Percentiles rank a stretch among this genome's conserved stretches.
These are phyloP conservation scores for Cloeon dipterum DNA, from an alignment of 2,888 invertebrate genomes.

Conservation along the genomic window DNA sequence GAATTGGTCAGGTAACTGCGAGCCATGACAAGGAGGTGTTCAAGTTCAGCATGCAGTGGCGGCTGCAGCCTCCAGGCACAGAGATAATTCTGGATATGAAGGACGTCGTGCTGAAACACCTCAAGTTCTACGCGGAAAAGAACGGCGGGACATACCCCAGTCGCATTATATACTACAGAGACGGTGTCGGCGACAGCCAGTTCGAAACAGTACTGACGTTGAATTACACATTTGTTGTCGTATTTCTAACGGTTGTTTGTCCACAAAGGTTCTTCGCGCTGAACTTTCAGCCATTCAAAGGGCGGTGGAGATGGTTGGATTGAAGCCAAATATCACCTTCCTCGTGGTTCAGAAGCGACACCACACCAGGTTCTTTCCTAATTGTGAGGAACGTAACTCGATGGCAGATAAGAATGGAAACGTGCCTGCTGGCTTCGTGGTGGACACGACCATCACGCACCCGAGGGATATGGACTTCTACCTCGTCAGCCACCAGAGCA, in stretches of 20 bases:
- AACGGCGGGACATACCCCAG: slow-evolving; percentile 23
- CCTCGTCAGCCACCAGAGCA: slow-evolving; percentile 38
- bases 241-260: no score
- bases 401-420: slow-evolving; percentile 39
- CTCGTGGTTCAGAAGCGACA: slow-evolving; percentile 92
- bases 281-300: slow-evolving; percentile 44
- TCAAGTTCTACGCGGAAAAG: slow-evolving; percentile 27
- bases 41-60: slow-evolving; percentile 48
- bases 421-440: slow-evolving; percentile 69
- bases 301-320: slow-evolving; percentile 36
- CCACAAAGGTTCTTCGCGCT: slow-evolving; percentile 32
- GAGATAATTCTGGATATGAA: slow-evolving; percentile 57
- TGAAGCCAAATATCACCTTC: slow-evolving; percentile 60
- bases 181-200: slow-evolving; percentile 75
- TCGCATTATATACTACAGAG: slow-evolving; percentile 47
- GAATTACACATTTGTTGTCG: neutral
- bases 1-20: slow-evolving; percentile 34
- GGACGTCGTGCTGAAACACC: slow-evolving; percentile 37
- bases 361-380: slow-evolving; percentile 45
- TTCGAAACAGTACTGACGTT: slow-evolving; percentile 30
- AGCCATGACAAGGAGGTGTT: slow-evolving; percentile 42
- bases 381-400: slow-evolving; percentile 25
- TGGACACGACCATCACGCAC: slow-evolving; percentile 67
- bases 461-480: slow-evolving; percentile 76
- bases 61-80: slow-evolving; percentile 45